These are phyloP conservation scores for Onychomys torridus DNA, from an alignment of 2,797 vertebrate species.

Conservation along the genomic window DNA sequence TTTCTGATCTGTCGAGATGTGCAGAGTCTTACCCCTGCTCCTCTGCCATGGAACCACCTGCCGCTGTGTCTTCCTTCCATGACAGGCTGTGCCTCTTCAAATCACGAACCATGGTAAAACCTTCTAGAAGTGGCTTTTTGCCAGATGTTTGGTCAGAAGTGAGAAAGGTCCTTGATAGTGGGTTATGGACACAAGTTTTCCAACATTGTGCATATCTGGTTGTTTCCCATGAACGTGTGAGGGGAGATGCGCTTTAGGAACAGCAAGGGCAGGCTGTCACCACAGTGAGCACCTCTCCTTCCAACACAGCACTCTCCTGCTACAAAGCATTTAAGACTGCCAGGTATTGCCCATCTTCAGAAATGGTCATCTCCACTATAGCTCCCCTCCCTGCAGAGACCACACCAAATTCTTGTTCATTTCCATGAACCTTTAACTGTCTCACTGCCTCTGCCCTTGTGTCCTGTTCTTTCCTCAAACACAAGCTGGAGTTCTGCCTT, in stretches of 20 bases:
- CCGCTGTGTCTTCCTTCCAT: background rate
- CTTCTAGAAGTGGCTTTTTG: no score
- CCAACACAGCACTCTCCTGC: background rate
- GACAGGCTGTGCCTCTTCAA: background rate
- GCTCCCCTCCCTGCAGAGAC: background rate
- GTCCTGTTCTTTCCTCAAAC: background rate
- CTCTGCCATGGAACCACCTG: background rate
- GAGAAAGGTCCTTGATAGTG: background rate
- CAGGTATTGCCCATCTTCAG: background rate
- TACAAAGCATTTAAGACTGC: background rate
- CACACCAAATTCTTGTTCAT: background rate
- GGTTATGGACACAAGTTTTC: background rate
- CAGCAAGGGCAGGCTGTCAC: background rate
- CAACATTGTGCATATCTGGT: background rate
- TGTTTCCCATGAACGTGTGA: background rate
- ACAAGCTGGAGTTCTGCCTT: background rate
- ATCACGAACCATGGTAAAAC: background rate
- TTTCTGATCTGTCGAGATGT: background rate
- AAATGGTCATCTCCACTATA: background rate
- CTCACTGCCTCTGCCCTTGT: background rate
- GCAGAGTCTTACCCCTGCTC: background rate
- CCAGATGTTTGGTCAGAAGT: background rate
- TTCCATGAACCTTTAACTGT: background rate
- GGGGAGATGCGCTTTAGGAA: background rate
- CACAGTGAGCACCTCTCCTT: background rate